Evolutionary conservation across 2,888 invertebrate species (phyloP).

Genomic region (Lasioglossum malachurum): DNA sequence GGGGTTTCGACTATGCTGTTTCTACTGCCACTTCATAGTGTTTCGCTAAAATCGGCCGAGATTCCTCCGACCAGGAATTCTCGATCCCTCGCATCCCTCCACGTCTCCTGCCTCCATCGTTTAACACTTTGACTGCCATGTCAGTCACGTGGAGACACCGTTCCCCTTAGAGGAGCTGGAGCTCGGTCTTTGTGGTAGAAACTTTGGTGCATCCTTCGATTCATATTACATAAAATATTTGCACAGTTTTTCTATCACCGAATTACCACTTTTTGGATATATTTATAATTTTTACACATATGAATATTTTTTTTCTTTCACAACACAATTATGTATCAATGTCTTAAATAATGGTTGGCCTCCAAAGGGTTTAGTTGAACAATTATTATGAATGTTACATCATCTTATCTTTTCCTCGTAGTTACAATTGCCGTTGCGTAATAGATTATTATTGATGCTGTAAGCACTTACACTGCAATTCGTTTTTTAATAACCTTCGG

Average conservation of each 20-base stretch:
- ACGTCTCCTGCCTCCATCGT: not conserved
- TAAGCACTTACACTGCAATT: not conserved
- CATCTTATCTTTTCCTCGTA: not conserved
- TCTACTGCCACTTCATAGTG: conserved; percentile 44
- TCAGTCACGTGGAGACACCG: not conserved
- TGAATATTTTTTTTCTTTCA: not conserved
- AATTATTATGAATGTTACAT: not conserved
- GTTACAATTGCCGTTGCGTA: not conserved
- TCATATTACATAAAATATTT: not conserved
- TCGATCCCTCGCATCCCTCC: not conserved
- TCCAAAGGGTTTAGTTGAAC: not conserved
- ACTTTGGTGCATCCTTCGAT: not conserved
- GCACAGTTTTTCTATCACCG: not conserved
- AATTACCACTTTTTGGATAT: not conserved
- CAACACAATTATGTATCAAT: too few species aligned
- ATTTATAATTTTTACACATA: too few species aligned
- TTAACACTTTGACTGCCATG: conserved; percentile 5
- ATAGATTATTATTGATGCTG: not conserved
- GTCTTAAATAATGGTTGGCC: too few species aligned
- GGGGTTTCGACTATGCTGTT: conserved; percentile 51
- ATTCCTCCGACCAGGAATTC: not conserved
- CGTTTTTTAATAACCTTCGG: not conserved
- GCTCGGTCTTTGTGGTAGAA: not conserved
- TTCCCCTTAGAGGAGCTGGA: not conserved
- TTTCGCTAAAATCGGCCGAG: conserved; percentile 39